These are phyloP conservation scores for Eupithecia tripunctaria DNA, from an alignment of 2,888 invertebrate species.

Conservation along the genomic window DNA sequence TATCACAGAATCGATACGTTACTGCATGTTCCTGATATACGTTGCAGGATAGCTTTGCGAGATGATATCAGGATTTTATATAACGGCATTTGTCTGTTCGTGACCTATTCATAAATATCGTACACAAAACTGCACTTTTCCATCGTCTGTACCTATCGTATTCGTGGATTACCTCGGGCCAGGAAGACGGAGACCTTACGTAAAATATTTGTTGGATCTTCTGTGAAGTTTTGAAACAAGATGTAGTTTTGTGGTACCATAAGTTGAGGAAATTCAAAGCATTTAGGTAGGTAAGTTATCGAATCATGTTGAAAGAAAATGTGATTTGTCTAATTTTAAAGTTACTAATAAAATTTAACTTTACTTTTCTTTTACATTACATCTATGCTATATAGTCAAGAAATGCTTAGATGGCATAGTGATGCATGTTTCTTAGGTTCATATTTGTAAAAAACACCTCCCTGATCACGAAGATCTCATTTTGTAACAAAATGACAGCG, in stretches of 20 bases:
- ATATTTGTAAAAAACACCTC: no score
- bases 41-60: slow-evolving; percentile 8
- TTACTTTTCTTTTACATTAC: no score
- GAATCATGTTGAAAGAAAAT: neutral
- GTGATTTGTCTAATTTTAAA: no score
- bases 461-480: no score
- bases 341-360: no score
- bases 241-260: neutral
- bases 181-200: slow-evolving; percentile 23
- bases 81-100: slow-evolving; percentile 30
- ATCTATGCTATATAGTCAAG: no score
- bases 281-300: neutral
- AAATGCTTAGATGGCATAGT: no score
- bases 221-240: neutral
- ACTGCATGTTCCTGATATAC: slow-evolving; percentile 7
- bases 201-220: neutral
- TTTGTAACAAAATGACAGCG: no score
- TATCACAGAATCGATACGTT: neutral
- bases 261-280: neutral
- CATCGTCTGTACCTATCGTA: slow-evolving; percentile 30
- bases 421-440: no score
- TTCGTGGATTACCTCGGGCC: slow-evolving; percentile 38
- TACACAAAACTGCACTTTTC: slow-evolving; percentile 51
- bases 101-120: slow-evolving; percentile 42
- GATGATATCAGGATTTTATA: slow-evolving; percentile 30